Evolutionary conservation across 1,140 invertebrate genomes (phyloP).

Genomic region (Leucophenga varia): DNA sequence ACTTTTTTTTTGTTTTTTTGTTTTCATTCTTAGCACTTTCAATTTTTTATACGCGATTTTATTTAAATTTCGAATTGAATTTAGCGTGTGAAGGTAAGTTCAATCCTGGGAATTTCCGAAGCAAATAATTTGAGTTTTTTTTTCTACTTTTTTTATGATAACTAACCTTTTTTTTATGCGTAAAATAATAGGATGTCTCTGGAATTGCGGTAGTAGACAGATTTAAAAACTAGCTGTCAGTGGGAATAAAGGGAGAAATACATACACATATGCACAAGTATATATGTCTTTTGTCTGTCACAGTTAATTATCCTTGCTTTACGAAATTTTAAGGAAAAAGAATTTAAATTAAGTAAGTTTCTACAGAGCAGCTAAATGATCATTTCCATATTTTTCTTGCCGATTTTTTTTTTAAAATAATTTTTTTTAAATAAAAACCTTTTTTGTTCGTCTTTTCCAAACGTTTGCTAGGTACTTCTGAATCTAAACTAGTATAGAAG

Average conservation of each 20-base stretch:
- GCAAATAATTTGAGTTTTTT: constrained; percentile 1
- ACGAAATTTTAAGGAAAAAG: too few relatives aligned
- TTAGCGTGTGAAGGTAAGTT: constrained; percentile 41
- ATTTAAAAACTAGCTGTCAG: constrained; percentile 12
- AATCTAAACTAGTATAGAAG: too few relatives aligned
- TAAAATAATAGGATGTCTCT: too few relatives aligned
- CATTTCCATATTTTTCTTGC: too few relatives aligned
- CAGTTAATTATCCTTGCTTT: constrained; percentile 18
- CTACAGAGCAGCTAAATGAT: too few relatives aligned
- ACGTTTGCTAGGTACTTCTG: too few relatives aligned
- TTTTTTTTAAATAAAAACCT: too few relatives aligned
- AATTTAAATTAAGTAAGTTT: too few relatives aligned
- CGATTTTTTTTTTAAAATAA: too few relatives aligned
- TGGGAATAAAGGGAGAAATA: too few relatives aligned
- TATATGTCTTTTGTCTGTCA: constrained; percentile 9
- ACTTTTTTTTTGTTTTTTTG: too few relatives aligned
- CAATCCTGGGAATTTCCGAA: constrained; percentile 46
- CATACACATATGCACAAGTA: constrained; percentile 5
- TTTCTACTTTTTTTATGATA: constrained; percentile 1
- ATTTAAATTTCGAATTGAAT: constrained; percentile 42
- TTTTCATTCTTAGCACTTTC: constrained; percentile 51
- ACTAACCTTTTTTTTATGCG: constrained; percentile 19
- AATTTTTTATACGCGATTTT: constrained; percentile 33
- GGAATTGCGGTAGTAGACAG: constrained; percentile 13
- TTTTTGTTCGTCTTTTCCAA: too few relatives aligned